Evolutionary conservation across 1,140 invertebrate genomes (phyloP), one percentile per base, ranked within the genome.

Genomic region (Cheumatopsyche charites): DNA sequence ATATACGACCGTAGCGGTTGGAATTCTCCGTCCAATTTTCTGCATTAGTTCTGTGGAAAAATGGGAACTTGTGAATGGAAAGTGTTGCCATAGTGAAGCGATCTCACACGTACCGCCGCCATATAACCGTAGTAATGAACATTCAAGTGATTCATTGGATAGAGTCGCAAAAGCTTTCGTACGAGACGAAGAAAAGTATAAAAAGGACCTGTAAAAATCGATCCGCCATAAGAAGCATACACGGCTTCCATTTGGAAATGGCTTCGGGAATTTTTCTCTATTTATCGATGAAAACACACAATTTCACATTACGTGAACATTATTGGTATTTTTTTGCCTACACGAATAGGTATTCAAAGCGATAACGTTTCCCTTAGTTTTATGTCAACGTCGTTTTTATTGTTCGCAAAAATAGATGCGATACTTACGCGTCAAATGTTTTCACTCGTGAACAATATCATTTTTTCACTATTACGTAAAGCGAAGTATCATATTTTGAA

Each of bases 41-140:
- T 26, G 55, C 55, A 58, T 58, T 58, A 58, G 55, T 58, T 58
- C 55, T 23, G 55, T 17, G 55, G 23, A 58, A 58, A 58, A 58
- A 21, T 17, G 55, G 55, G 23, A 47, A 58, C 55, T 58, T 58
- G 55, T 58, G 55, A 58, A 58, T 58, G 55, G 55, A 58, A 58
- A 58, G 55, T 58, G 55, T 58, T 58, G 19, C 55, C 55, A 58
- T 58, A 58, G 55, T 23, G 55, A 58, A 58, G 55, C 55, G 55
- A 58, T 58, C 55, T 58, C 55, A 58, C 55, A 58, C 55, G 55
- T 58, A 25, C 23, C 55, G 55, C 55, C n/a, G 55, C 55, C 55
- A 58, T 58, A 58, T 58, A 58, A 58, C 55, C 55, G 55, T 58
- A 58, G 55, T 58, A 58, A 58, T 58, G 55, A 58, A 58, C 55